phyloP scores from a whole-genome alignment of 2,797 vertebrate species.

The Eremophila alpestris region DNA sequence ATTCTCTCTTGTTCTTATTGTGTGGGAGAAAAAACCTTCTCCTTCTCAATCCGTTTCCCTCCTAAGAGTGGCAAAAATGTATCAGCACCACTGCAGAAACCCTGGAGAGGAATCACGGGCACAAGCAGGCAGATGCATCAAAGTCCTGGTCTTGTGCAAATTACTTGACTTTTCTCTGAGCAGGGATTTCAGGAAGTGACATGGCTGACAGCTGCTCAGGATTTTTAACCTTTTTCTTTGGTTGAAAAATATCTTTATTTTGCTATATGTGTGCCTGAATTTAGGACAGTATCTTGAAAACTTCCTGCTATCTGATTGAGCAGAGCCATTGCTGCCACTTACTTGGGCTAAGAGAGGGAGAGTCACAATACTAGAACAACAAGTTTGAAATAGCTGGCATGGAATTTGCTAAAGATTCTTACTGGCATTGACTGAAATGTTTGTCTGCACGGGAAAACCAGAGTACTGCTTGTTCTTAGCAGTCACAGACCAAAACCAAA shows the following conservation, averaged over 20 bases:
- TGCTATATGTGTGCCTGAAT: not conserved
- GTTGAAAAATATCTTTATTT: not conserved
- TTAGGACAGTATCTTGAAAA: not conserved
- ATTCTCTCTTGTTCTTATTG: not conserved
- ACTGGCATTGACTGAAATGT: not conserved
- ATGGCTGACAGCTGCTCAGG: not conserved
- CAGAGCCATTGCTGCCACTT: not conserved
- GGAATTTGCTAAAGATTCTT: not conserved
- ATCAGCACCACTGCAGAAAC: not conserved
- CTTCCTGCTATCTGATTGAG: not conserved
- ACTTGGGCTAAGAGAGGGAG: not conserved
- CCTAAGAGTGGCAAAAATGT: not conserved
- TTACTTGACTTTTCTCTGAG: not conserved
- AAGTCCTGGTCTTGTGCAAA: not conserved
- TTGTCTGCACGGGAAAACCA: not conserved
- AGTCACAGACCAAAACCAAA: not conserved
- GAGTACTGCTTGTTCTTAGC: not conserved
- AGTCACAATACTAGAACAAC: not conserved
- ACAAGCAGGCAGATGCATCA: not conserved
- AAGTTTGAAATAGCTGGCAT: not conserved
- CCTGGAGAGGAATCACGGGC: not conserved
- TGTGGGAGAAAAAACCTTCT: not conserved
- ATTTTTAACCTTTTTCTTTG: not conserved
- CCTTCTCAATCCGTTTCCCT: not conserved
- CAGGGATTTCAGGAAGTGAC: not conserved